Evolutionary conservation across 2,888 invertebrate genomes (phyloP).

Genomic region (Chrysolina haemoptera): DNA sequence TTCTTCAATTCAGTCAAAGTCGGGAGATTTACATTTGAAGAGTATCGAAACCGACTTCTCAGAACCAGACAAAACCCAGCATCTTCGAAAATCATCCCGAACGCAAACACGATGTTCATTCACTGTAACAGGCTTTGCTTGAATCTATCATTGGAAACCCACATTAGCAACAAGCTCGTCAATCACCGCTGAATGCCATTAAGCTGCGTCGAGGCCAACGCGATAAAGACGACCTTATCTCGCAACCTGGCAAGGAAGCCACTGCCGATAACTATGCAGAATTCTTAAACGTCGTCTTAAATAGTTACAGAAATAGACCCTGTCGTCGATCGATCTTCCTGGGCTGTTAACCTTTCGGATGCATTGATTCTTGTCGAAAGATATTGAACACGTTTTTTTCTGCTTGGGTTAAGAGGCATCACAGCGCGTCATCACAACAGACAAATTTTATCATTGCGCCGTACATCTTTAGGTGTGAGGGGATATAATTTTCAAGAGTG

Average conservation of each 20-base stretch:
- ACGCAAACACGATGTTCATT: conserved; percentile 15
- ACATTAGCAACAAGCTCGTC: conserved; percentile 43
- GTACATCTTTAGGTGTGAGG: too few relatives aligned
- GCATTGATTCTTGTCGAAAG: conserved; percentile 24
- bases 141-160: conserved; percentile 33
- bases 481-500: too few relatives aligned
- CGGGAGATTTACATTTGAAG: neutral
- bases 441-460: too few relatives aligned
- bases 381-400: neutral
- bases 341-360: conserved; percentile 29
- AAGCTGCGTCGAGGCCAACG: conserved; percentile 32
- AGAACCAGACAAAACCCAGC: conserved; percentile 5
- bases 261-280: conserved; percentile 45
- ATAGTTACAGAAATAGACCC: conserved; percentile 39
- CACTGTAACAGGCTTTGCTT: conserved; percentile 9
- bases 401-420: neutral
- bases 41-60: neutral
- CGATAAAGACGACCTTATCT: conserved; percentile 46
- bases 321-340: conserved; percentile 32
- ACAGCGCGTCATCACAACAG: too few relatives aligned
- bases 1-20: too few relatives aligned
- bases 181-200: conserved; percentile 40
- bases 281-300: conserved; percentile 36
- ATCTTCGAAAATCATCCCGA: neutral
- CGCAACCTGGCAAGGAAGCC: conserved; percentile 39